A percentile compares a stretch with the other conserved stretches of the same genome.
Conservation (phyloP, 2,888 invertebrate species). For the Caenorhabditis sp. region DNA sequence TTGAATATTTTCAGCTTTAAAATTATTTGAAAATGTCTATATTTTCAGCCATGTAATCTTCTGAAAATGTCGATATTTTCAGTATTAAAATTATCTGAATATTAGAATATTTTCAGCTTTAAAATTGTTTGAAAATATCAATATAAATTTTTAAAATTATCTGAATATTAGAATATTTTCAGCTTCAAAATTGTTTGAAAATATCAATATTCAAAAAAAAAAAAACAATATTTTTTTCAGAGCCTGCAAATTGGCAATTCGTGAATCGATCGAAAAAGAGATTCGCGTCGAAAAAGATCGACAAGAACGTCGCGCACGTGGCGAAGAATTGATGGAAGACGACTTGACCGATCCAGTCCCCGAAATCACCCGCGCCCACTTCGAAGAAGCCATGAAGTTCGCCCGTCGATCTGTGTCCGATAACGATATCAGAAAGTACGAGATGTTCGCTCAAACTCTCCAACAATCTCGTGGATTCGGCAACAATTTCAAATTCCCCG, state of each 20-base stretch:
- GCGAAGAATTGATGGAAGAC: conserved; percentile 75
- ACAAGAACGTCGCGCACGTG: conserved; percentile 77
- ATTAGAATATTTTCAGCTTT: too few species aligned
- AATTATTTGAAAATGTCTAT: too few species aligned
- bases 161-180: too few species aligned
- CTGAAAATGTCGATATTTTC: too few species aligned
- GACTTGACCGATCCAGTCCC: conserved; percentile 87
- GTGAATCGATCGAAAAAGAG: conserved; percentile 96
- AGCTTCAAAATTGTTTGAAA: too few species aligned
- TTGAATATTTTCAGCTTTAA: too few species aligned
- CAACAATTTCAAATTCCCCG: conserved; percentile 85
- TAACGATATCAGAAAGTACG: conserved; percentile 99
- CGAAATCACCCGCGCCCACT: conserved; percentile 94
- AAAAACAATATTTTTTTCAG: too few species aligned
- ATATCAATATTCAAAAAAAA: too few species aligned
- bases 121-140: too few species aligned
- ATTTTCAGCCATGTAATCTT: too few species aligned
- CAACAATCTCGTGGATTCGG: conserved; percentile 97
- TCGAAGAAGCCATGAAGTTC: conserved; percentile 81
- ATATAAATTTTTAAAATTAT: too few species aligned
- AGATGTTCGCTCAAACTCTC: conserved; percentile 99
- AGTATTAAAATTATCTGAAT: too few species aligned
- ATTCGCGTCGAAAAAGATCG: conserved; percentile 88
- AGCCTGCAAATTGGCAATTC: conserved; percentile 97
- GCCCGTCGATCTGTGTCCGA: conserved; percentile 89